Conservation (phyloP, 2,888 invertebrate genomes). For the Bhutanitis thaidina region DNA sequence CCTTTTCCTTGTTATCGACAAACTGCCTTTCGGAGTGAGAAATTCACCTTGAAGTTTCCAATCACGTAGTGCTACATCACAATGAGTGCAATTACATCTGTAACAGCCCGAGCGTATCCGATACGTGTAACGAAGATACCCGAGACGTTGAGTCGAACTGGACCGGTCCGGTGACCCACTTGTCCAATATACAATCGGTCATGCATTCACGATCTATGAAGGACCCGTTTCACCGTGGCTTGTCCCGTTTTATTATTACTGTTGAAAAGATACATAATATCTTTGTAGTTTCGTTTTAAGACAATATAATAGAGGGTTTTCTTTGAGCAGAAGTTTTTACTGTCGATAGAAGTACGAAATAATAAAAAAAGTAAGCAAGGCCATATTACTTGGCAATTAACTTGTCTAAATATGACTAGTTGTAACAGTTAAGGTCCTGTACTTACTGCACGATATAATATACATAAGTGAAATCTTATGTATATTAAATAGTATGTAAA, state of each 20-base stretch:
- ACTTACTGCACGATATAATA: too few relatives aligned
- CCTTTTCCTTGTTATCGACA: too few relatives aligned
- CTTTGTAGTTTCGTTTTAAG: too few relatives aligned
- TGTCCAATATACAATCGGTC: constrained; percentile 16
- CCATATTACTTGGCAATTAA: too few relatives aligned
- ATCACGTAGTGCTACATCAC: constrained; percentile 2
- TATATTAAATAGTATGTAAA: too few relatives aligned
- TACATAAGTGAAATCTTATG: too few relatives aligned
- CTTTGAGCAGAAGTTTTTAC: too few relatives aligned
- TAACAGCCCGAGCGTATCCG: constrained; percentile 12
- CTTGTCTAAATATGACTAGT: too few relatives aligned
- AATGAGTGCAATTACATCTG: constrained; percentile 11
- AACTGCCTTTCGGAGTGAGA: neutral
- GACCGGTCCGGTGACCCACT: constrained; percentile 19
- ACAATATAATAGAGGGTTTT: too few relatives aligned
- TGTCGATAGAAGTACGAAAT: too few relatives aligned
- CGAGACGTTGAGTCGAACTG: constrained; percentile 15
- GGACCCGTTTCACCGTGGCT: constrained; percentile 15
- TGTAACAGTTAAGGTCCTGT: too few relatives aligned
- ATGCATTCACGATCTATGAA: constrained; percentile 15
- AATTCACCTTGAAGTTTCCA: neutral
- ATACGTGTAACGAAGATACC: constrained; percentile 13
- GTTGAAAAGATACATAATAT: neutral
- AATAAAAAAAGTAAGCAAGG: too few relatives aligned
- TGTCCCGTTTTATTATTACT: neutral